Evolutionary conservation across 2,797 vertebrate species (phyloP).

Genomic region (Apogon talboti): DNA sequence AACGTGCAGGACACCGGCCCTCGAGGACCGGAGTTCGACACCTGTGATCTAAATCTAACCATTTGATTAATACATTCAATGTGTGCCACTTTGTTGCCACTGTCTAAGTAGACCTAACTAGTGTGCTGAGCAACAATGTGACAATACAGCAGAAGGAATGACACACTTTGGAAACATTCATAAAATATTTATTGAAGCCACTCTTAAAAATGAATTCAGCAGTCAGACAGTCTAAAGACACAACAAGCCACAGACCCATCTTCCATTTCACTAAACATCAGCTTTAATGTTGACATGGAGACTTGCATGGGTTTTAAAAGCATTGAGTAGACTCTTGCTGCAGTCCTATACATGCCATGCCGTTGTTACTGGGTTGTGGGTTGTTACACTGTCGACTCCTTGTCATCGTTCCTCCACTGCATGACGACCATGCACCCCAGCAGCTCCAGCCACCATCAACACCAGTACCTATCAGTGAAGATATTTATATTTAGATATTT

Average conservation of each 20-base stretch:
- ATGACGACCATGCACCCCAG: constrained; percentile 90
- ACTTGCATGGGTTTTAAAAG: no score
- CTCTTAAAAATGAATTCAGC: constrained; percentile 4
- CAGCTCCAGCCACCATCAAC: constrained; percentile 92
- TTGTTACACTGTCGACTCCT: constrained; percentile 89
- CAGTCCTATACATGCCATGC: constrained; percentile 82
- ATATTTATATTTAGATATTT: not conserved
- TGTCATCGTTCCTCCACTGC: constrained; percentile 75
- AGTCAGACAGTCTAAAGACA: not conserved
- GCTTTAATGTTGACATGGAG: constrained; percentile 2
- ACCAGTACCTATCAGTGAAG: constrained; percentile 75
- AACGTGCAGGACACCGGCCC: no score
- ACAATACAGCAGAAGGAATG: not conserved
- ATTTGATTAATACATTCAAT: no score
- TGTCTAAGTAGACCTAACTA: no score
- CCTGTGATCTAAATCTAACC: no score
- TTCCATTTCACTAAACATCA: not conserved
- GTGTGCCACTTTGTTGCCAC: no score
- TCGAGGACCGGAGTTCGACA: no score
- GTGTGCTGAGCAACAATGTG: not conserved
- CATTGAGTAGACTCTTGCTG: constrained; percentile 78
- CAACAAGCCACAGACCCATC: constrained; percentile 1
- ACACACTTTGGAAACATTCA: not conserved
- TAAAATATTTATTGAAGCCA: constrained; percentile 6
- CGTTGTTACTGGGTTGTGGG: constrained; percentile 82